These are phyloP conservation scores for Petrosia ficiformis DNA, from an alignment of 37 sponge, comb jelly and placozoan species.

Conservation along the genomic window DNA sequence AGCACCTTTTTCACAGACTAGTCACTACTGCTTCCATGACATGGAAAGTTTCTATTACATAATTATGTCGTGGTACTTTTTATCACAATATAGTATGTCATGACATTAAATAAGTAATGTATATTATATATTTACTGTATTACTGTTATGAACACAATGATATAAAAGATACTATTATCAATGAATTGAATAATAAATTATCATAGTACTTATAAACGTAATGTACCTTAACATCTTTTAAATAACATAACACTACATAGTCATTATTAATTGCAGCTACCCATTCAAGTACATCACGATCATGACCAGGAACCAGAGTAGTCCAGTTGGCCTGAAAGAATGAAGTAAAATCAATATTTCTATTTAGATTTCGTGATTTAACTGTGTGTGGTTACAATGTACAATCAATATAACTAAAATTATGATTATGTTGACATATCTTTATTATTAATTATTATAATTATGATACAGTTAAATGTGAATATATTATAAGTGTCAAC, in stretches of 20 bases:
- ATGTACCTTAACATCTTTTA: slow-evolving; percentile 86
- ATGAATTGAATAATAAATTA: background rate
- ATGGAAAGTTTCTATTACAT: too few relatives aligned
- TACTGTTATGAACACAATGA: too few relatives aligned
- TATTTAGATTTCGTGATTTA: background rate
- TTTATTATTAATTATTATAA: too few relatives aligned
- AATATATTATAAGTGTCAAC: too few relatives aligned
- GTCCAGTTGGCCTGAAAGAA: slow-evolving; percentile 65
- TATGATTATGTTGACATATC: background rate
- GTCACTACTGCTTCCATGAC: too few relatives aligned
- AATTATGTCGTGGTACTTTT: background rate
- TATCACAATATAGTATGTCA: background rate
- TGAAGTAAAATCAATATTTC: background rate
- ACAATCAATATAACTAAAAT: too few relatives aligned
- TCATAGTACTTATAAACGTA: too few relatives aligned
- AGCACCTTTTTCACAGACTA: too few relatives aligned
- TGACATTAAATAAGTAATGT: too few relatives aligned
- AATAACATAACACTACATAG: slow-evolving; percentile 78
- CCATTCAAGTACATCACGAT: slow-evolving; percentile 81
- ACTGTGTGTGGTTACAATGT: slow-evolving; percentile 1
- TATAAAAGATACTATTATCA: too few relatives aligned
- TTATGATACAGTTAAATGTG: too few relatives aligned
- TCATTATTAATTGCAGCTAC: slow-evolving; percentile 42
- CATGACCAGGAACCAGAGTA: slow-evolving; percentile 66
- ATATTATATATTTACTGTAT: too few relatives aligned